Evolutionary conservation across 2,888 invertebrate genomes (phyloP), one percentile per base, ranked within the genome.

Genomic region (Drosophila prostipennis): DNA sequence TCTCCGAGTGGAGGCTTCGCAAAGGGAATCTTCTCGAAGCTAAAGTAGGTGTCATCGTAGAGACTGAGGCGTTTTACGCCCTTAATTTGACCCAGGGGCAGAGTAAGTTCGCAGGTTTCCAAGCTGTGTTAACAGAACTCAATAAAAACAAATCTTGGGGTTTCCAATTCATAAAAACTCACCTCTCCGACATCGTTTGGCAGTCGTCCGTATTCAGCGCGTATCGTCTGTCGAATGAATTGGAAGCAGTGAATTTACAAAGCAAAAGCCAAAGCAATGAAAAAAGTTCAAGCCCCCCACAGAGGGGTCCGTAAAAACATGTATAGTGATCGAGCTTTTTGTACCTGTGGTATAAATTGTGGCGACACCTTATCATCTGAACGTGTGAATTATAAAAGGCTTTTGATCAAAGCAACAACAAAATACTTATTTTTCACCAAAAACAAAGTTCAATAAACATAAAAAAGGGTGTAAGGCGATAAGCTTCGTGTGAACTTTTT

Each of bases 21-120:
- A 67, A 80, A 91, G 6, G 91, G 91, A 52, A 90, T 52, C 3
- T 80, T 76, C 74, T 91, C 90, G 42, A 90, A 90, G 49, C 89
- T 89, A 4, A 69, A 87, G 58, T 87, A 90, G 1, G 77, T 46
- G 34, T 89, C 79, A 23, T 81, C 80, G 42, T 86, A 86, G 13
- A 86, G 45, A 1, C 46, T 59, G 1, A 40, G 56, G 2, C 87
- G 76, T 10, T 73, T 77, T 0, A 65, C 63, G 16, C 87, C 87
- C 45, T 65, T 77, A 14, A 88, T 71, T 42, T 71, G 36, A n/a
- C 87, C 87, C 46, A 78, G 34, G 0, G 89, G 83, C 54, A 88
- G 43, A 0, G 58, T 14, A 43, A 89, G 51, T 58, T 84, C 72
- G 26, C 70, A 67, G 5, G 72, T 82, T 45, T 84, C 79, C 5